These are phyloP conservation scores for Drosophila neocordata DNA, from an alignment of 1,140 invertebrate genomes.

Conservation along the genomic window DNA sequence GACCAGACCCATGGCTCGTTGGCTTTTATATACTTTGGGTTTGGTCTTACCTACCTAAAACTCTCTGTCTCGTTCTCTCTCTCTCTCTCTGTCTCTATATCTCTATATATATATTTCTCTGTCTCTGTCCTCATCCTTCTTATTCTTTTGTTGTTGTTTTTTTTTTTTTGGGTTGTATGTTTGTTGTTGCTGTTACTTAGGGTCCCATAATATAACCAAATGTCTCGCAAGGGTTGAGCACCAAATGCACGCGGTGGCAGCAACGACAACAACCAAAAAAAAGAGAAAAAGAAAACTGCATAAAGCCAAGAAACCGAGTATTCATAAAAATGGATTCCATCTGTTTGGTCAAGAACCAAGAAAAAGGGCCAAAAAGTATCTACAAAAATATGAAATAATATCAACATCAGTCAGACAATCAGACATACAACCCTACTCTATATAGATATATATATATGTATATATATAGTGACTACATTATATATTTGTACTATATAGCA, in stretches of 20 bases:
- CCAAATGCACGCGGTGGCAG: conserved; percentile 5
- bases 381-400: conserved; percentile 18
- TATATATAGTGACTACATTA: not conserved
- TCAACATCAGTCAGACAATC: conserved; percentile 5
- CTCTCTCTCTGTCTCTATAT: too few species aligned
- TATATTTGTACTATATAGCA: too few species aligned
- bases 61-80: not conserved
- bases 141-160: conserved; percentile 15
- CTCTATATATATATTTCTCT: too few species aligned
- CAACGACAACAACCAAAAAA: not conserved
- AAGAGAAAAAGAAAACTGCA: not conserved
- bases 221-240: conserved; percentile 41
- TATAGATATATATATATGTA: not conserved
- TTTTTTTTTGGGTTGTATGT: conserved; percentile 36
- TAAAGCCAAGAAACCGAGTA: not conserved
- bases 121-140: conserved; percentile 5
- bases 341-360: conserved; percentile 9
- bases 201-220: conserved; percentile 33
- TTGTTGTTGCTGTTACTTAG: conserved; percentile 43
- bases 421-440: not conserved
- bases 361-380: not conserved
- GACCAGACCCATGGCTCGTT: conserved; percentile 45
- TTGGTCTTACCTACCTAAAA: not conserved
- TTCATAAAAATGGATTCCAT: conserved; percentile 16
- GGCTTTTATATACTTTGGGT: conserved; percentile 26